Percentiles rank a stretch among this genome's conserved stretches.
phyloP scores from a whole-genome alignment of 2,113 vertebrate species.

The Psephotus haematonotus region DNA sequence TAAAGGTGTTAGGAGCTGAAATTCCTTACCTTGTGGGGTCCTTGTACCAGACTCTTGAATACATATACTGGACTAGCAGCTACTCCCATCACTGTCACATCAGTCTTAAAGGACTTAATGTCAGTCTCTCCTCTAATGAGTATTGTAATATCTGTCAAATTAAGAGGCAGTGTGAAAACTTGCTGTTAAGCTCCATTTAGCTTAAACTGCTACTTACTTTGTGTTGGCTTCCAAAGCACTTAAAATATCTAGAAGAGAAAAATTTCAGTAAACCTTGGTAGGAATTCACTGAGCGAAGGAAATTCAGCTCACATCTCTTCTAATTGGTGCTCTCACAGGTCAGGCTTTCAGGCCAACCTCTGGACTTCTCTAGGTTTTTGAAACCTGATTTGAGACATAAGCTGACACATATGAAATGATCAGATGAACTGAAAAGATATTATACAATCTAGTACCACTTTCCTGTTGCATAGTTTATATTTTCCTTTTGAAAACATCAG shows the following conservation, averaged over 20 bases:
- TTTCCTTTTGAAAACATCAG: neutral
- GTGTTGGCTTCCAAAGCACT: neutral
- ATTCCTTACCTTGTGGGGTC: neutral
- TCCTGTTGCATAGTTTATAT: neutral
- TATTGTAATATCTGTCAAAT: neutral
- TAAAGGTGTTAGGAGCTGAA: neutral
- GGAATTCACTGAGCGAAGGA: neutral
- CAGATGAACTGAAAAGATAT: neutral
- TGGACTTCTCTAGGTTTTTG: neutral
- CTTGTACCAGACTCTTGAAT: neutral
- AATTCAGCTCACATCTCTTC: neutral
- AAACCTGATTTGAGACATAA: neutral
- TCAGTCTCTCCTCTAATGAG: neutral
- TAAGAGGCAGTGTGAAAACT: neutral
- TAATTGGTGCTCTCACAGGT: neutral
- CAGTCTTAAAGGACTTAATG: neutral
- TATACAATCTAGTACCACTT: neutral
- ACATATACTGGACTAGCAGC: neutral
- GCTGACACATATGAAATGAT: neutral
- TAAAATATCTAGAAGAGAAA: neutral
- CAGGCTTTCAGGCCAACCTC: neutral
- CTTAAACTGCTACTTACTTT: neutral
- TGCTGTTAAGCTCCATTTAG: neutral
- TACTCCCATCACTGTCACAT: neutral
- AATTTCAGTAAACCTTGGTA: neutral